A percentile compares a stretch with the other conserved stretches of the same genome.
These are phyloP conservation scores for Melangyna quadrimaculata DNA, from an alignment of 2,888 invertebrate species.

Conservation along the genomic window DNA sequence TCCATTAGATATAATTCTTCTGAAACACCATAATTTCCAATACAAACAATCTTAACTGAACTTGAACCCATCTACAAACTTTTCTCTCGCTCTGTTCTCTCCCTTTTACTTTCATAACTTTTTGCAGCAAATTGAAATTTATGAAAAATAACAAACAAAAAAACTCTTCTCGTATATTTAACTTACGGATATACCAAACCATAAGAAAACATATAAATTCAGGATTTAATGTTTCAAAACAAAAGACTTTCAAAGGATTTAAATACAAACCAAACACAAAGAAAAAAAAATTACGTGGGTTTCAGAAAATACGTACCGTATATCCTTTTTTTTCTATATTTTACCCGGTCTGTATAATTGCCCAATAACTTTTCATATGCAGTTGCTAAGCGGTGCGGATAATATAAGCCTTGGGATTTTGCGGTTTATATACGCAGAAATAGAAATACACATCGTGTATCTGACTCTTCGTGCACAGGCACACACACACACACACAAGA, in stretches of 20 bases:
- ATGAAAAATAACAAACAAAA: constrained; percentile 1
- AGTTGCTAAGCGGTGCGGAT: constrained; percentile 32
- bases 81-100: accelerated
- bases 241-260: constrained; percentile 20
- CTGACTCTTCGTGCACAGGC: neutral
- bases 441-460: neutral
- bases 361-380: constrained; percentile 32
- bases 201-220: constrained; percentile 18
- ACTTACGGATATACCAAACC: neutral
- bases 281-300: neutral
- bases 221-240: neutral
- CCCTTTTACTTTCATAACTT: neutral
- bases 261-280: neutral
- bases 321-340: neutral
- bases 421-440: neutral
- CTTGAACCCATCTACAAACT: neutral
- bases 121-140: constrained; percentile 5
- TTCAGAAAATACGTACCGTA: neutral
- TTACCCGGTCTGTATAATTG: constrained; percentile 3
- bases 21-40: neutral
- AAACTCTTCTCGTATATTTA: neutral
- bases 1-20: neutral
- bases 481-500: too few species aligned
- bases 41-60: neutral
- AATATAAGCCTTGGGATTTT: constrained; percentile 31